Evolutionary conservation across 2,113 vertebrate genomes (phyloP).

Genomic region (Heptranchias perlo): DNA sequence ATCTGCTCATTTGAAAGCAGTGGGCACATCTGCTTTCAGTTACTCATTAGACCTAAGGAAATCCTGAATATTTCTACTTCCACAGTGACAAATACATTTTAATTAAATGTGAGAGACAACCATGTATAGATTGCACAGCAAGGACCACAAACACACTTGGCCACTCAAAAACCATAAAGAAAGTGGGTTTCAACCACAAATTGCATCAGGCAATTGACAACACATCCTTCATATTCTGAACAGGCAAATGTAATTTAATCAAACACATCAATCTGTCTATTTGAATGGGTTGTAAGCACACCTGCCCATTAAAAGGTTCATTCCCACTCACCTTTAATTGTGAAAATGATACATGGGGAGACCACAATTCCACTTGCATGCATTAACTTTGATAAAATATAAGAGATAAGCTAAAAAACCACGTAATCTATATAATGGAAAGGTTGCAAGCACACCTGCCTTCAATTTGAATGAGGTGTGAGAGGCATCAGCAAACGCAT

Average conservation of each 20-base stretch:
- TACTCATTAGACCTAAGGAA: not conserved
- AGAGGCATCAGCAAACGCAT: not conserved
- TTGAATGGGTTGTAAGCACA: not conserved
- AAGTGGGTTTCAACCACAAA: slow-evolving; percentile 8
- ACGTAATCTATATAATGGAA: not conserved
- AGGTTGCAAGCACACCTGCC: not conserved
- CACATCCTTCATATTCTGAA: slow-evolving; percentile 11
- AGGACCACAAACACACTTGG: not conserved
- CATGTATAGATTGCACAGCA: not conserved
- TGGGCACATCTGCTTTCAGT: not conserved
- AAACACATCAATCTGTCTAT: not conserved
- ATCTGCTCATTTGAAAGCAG: slow-evolving; percentile 27
- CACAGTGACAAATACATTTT: slow-evolving; percentile 22
- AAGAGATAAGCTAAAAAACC: not conserved
- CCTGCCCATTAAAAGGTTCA: not conserved
- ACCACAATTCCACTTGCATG: not conserved
- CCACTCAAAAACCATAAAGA: not conserved
- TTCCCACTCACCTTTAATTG: not conserved
- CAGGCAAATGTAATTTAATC: slow-evolving; percentile 20
- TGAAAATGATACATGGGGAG: not conserved
- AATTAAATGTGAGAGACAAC: slow-evolving; percentile 29
- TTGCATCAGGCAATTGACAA: slow-evolving; percentile 6
- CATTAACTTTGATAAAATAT: not conserved
- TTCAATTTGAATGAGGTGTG: not conserved
- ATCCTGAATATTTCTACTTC: not conserved